These are phyloP conservation scores for Brachionus angularis DNA, from an alignment of 1,140 invertebrate species.

Conservation along the genomic window DNA sequence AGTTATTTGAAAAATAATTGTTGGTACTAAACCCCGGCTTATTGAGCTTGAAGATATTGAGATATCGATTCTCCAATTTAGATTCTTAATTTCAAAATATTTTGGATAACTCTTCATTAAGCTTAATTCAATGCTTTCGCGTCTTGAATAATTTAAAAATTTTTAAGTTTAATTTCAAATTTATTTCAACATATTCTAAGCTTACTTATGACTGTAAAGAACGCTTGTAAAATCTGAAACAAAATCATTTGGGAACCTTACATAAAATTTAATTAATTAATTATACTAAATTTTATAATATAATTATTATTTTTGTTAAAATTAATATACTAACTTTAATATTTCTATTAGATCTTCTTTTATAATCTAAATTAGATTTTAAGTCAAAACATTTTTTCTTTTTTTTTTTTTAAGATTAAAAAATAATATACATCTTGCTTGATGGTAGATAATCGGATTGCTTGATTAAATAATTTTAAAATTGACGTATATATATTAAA, in stretches of 20 bases:
- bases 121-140: background rate
- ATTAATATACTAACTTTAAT: constrained; percentile 1
- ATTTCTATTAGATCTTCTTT: constrained; percentile 7
- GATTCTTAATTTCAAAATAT: background rate
- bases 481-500: background rate
- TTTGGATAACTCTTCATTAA: background rate
- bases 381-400: background rate
- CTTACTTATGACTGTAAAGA: background rate
- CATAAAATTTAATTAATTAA: background rate
- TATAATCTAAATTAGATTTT: background rate
- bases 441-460: background rate
- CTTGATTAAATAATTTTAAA: background rate
- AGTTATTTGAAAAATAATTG: background rate
- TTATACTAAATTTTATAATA: background rate
- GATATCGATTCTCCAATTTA: constrained; percentile 36
- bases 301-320: no score
- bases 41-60: constrained; percentile 31
- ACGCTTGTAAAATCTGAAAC: background rate
- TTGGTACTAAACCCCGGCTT: background rate
- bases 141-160: background rate
- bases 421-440: constrained; percentile 14
- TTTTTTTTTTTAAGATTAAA: background rate
- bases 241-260: constrained; percentile 14
- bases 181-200: background rate
- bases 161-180: background rate